Percentiles rank a stretch among this genome's conserved stretches.
phyloP scores from a whole-genome alignment of 2,888 invertebrate species.

The Sphaerophoria taeniata region DNA sequence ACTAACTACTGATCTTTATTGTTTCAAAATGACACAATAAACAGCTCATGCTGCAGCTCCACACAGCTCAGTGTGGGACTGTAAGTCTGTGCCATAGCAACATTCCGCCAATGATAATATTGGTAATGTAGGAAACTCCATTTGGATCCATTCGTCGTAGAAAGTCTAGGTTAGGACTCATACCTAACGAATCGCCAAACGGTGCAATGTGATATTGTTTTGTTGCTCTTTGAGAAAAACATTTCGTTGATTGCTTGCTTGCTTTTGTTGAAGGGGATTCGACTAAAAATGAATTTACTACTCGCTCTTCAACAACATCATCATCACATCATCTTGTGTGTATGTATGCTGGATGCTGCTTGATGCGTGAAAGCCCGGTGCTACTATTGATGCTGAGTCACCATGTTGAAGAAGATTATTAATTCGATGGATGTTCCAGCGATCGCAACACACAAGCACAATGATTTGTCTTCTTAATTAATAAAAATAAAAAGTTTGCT shows the following conservation, averaged over 20 bases:
- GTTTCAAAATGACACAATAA: constrained; percentile 65
- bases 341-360: neutral
- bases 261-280: constrained; percentile 40
- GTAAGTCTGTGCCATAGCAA: neutral
- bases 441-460: neutral
- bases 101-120: constrained; percentile 44
- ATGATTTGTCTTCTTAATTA: constrained; percentile 66
- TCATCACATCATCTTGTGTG: constrained; percentile 32
- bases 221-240: constrained; percentile 3
- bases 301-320: constrained; percentile 42
- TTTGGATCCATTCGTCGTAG: constrained; percentile 13
- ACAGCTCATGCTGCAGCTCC: constrained; percentile 51
- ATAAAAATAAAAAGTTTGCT: constrained; percentile 52
- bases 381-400: constrained; percentile 48
- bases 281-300: constrained; percentile 55
- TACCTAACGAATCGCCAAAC: neutral
- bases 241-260: constrained; percentile 55
- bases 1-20: constrained; percentile 63
- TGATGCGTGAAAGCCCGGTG: neutral
- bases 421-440: constrained; percentile 40
- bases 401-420: constrained; percentile 51
- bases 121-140: constrained; percentile 53
- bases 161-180: too few relatives aligned
- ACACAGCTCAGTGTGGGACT: constrained; percentile 5
- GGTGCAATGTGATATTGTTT: constrained; percentile 1